Base-by-base conservation (phyloP, 92 coral and sea anemone genomes). In the Palythoa caribaeorum region DNA sequence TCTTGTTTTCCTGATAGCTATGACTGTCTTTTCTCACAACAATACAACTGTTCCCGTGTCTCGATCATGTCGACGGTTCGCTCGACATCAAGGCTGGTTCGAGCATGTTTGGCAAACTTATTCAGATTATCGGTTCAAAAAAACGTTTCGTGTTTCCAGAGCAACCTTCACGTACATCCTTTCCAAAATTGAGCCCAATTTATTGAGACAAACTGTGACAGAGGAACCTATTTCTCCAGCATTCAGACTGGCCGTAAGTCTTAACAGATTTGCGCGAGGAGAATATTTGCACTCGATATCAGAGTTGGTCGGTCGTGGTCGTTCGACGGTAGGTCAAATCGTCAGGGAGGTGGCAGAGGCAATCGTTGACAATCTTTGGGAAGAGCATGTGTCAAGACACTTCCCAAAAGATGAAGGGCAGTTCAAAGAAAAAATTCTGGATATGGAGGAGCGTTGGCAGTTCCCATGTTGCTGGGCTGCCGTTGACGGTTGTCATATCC, bases 181-280 rank as follows among this genome's bases (percentile, higher is more conserved):
- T 51, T 52, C 65, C 83, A 52, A 77, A 52, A 77, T 77, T 52
- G 65, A 77, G 4, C 83, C 48, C 63, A 77, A 77, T 59, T 59
- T 77, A 37, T 19, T 52, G 69, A 21, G 83, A 35, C 83, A 48
- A 77, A 65, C 72, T 37, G 60, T 68, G 54, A 38, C 87, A 83
- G 87, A 83, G 75, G 76, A 83, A 65, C 87, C 87, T 65, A 48
- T 83, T 62, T 65, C 87, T 19, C 77, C 87, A 62, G 87, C 87
- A 62, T 83, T 71, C 76, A 83, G 77, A 83, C 57, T 83, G 63
- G 87, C 76, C 5, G 75, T 83, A 65, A 39, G 87, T 83, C 78
- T 83, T 62, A 62, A 57, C 55, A 83, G 87, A 65, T 65, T 83
- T 37, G 76, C 76, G 20, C 75, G 65, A 19, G 55, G 87, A 65